These are phyloP conservation scores for Noctuana brunneofusca DNA, from an alignment of 2,888 invertebrate species.

Conservation along the genomic window DNA sequence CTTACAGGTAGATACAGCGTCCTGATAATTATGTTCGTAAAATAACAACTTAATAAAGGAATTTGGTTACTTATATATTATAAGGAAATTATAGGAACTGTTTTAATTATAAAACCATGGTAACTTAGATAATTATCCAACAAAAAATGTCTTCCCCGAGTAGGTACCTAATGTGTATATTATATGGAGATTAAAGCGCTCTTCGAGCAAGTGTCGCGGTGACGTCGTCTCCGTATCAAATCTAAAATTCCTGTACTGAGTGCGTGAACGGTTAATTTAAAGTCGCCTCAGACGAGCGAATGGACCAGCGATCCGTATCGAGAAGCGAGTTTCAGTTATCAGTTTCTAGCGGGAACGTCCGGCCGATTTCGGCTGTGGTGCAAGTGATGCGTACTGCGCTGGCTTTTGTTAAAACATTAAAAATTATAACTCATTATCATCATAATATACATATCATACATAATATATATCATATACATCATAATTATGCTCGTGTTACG, in stretches of 20 bases:
- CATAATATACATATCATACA: no score
- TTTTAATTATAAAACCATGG: no score
- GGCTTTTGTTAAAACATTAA: not conserved
- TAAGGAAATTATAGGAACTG: no score
- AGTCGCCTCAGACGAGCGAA: slow-evolving; percentile 66
- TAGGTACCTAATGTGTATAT: no score
- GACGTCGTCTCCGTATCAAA: slow-evolving; percentile 69
- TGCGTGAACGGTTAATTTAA: slow-evolving; percentile 80
- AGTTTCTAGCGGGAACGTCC: slow-evolving; percentile 79
- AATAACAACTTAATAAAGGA: no score
- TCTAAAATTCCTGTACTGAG: slow-evolving; percentile 78
- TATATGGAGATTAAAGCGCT: not conserved
- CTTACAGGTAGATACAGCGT: no score
- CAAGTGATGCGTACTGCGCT: not conserved
- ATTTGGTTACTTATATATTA: no score
- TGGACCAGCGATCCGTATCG: slow-evolving; percentile 75
- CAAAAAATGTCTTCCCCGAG: not conserved
- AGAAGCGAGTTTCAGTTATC: slow-evolving; percentile 77
- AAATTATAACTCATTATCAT: no score
- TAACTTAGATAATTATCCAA: not conserved
- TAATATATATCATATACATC: no score
- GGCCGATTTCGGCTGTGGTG: slow-evolving; percentile 47
- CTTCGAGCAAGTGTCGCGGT: slow-evolving; percentile 52
- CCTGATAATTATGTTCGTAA: no score
- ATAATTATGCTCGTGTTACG: no score